phyloP scores from a whole-genome alignment of 2,888 invertebrate species.

The Pandemis heparana region DNA sequence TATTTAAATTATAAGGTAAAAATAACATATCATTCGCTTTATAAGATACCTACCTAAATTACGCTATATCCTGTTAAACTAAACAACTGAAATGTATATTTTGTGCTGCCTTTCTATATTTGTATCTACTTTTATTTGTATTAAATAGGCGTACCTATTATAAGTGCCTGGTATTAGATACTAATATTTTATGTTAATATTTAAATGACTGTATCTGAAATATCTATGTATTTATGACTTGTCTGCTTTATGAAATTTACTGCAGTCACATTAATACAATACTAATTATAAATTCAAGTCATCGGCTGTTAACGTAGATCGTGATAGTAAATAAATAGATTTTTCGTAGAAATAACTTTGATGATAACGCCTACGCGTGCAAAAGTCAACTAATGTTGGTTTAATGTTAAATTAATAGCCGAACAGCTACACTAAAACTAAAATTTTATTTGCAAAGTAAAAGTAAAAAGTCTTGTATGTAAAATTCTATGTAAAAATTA shows the following conservation, averaged over 20 bases:
- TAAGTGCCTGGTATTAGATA: constrained; percentile 41
- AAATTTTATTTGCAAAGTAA: background rate
- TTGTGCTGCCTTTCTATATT: constrained; percentile 60
- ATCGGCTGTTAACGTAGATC: constrained; percentile 24
- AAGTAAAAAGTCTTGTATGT: background rate
- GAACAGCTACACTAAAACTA: background rate
- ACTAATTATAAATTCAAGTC: constrained; percentile 4
- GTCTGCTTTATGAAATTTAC: constrained; percentile 10
- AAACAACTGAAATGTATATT: constrained; percentile 60
- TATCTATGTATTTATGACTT: background rate
- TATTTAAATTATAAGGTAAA: constrained; percentile 72
- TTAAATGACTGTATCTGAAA: constrained; percentile 31
- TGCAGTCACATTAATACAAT: constrained; percentile 16
- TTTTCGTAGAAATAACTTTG: background rate
- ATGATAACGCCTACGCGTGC: background rate
- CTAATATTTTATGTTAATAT: constrained; percentile 37
- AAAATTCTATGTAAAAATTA: too few species aligned
- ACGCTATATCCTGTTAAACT: constrained; percentile 61
- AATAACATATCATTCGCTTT: constrained; percentile 85
- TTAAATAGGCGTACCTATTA: constrained; percentile 28
- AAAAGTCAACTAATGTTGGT: background rate
- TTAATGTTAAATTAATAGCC: background rate
- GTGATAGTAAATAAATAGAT: constrained; percentile 10
- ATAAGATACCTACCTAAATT: constrained; percentile 72
- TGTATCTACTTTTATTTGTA: constrained; percentile 40